Percentiles rank a stretch among this genome's conserved stretches.
phyloP scores from a whole-genome alignment of 1,140 invertebrate species.

The Aradophagus sp. region DNA sequence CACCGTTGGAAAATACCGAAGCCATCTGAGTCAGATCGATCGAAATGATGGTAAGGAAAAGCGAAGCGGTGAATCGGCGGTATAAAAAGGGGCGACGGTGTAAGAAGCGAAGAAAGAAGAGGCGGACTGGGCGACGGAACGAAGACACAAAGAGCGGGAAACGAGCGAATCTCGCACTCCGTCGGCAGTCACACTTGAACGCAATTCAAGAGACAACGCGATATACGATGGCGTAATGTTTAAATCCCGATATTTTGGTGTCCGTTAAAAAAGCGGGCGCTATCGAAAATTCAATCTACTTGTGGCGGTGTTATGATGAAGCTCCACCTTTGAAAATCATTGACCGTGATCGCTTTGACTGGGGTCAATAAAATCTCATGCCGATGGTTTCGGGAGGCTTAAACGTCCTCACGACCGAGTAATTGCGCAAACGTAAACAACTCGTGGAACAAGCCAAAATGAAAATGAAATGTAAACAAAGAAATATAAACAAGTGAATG shows the following conservation, averaged over 20 bases:
- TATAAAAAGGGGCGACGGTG: conserved; percentile 33
- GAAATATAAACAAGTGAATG: too few relatives aligned
- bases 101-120: conserved; percentile 24
- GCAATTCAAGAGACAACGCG: conserved; percentile 23
- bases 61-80: conserved; percentile 28
- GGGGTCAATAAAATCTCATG: conserved; percentile 20
- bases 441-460: conserved; percentile 14
- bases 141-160: conserved; percentile 27
- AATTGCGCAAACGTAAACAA: conserved; percentile 16
- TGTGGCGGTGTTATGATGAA: conserved; percentile 2
- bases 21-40: conserved; percentile 52
- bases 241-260: conserved; percentile 53
- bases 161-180: conserved; percentile 24
- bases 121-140: conserved; percentile 19
- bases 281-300: conserved; percentile 25
- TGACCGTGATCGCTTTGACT: conserved; percentile 21
- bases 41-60: conserved; percentile 48
- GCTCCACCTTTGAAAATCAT: conserved; percentile 21
- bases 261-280: conserved; percentile 14
- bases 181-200: conserved; percentile 32
- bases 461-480: too few relatives aligned
- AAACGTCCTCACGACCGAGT: conserved; percentile 17
- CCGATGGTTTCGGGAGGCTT: conserved; percentile 11
- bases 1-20: conserved; percentile 48
- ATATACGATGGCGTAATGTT: conserved; percentile 37